Evolutionary conservation across 2,113 vertebrate genomes (phyloP), one percentile per base, ranked within the genome.

Genomic region (Onychostruthus taczanowskii): DNA sequence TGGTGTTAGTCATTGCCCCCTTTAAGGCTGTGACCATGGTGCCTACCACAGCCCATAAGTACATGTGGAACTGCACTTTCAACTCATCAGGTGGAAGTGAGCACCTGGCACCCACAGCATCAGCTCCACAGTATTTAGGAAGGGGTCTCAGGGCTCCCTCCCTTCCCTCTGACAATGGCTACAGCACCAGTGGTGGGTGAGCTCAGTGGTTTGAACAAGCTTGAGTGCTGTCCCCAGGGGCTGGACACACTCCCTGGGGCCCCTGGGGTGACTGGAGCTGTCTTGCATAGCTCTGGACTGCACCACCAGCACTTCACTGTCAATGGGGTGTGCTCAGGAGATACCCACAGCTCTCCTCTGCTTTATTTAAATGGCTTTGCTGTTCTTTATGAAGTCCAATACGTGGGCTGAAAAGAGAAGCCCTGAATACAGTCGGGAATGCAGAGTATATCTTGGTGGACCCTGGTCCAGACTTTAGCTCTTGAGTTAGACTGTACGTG

Each of bases 131-230:
- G 58, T 30, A 61, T 81, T 95, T 87, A 75, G 16, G 78, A 31
- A 26, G 47, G 19, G 56, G 7, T 49, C 64, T 52, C 27, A 35
- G 33, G 6, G 3, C 7, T 43, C 5, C 0, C 0, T 83, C 5
- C 6, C 24, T 27, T 46, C 7, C 5, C 16, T 21, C 30, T 16
- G 8, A 2, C 0, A 4, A 22, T 66, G 67, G 55, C 46, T 61
- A 0, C 8, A 49, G 53, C 1, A 7, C 5, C 9, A 4, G 15
- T 2, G 41, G 28, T 50, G 23, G 0, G 62, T 69, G 59, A 92
- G 26, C 7, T 74, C 3, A 0, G 22, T 28, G 5, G 0, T 49
- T 53, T 52, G 3, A 44, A 7, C 7, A 6, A 63, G 10, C 1
- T 6, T 24, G 41, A 5, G 27, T 16, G 15, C 0, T 2, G 14